Percentiles rank a stretch among this genome's conserved stretches.
phyloP scores from a whole-genome alignment of 2,797 vertebrate species.

The Ceryle rudis region DNA sequence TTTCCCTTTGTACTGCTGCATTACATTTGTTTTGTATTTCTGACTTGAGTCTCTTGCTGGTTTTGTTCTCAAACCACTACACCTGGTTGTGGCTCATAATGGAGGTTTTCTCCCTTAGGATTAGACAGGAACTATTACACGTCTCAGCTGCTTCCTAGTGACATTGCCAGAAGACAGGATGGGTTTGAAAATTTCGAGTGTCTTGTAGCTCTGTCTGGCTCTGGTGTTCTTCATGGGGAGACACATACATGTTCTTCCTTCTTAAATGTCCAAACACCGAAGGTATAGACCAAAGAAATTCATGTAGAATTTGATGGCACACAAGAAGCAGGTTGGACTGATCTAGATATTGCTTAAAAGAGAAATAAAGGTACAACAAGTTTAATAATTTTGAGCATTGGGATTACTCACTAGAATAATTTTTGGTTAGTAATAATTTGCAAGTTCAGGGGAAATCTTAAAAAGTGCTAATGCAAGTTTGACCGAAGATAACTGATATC shows the following conservation, averaged over 20 bases:
- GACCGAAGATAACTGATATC: not conserved
- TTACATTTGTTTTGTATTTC: too few species aligned
- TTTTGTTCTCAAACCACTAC: too few species aligned
- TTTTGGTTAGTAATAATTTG: not conserved
- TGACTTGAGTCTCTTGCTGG: too few species aligned
- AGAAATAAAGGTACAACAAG: not conserved
- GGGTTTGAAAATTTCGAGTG: not conserved
- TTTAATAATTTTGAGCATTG: not conserved
- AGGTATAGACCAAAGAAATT: not conserved
- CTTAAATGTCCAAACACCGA: not conserved
- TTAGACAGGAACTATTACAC: not conserved
- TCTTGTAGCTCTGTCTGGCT: not conserved
- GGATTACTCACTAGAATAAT: not conserved
- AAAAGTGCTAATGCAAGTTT: not conserved
- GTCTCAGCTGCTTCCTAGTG: not conserved
- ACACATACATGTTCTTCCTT: not conserved
- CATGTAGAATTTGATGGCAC: not conserved
- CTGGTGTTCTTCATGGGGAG: not conserved
- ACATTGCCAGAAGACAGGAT: accelerated
- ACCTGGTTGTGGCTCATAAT: not conserved
- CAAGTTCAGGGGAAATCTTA: not conserved
- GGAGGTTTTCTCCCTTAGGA: not conserved
- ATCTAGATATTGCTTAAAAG: not conserved
- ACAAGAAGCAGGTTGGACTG: not conserved
- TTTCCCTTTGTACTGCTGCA: too few species aligned